A percentile compares a stretch with the other conserved stretches of the same genome.
Conservation (phyloP, 2,113 vertebrate species). For the Protobothrops flavoviridis region DNA sequence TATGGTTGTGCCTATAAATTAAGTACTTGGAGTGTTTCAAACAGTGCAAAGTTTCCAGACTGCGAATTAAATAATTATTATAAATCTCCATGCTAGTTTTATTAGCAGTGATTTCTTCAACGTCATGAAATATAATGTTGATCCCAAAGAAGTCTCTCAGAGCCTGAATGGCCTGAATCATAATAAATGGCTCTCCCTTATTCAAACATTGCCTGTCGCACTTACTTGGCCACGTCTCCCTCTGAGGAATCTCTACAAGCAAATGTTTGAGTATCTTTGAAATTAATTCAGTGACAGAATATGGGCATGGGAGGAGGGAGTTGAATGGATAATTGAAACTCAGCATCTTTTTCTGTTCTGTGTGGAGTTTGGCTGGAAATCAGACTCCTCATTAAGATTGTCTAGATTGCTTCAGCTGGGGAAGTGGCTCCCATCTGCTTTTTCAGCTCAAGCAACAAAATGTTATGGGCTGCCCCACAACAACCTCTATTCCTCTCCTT, state of each 20-base stretch:
- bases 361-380: neutral
- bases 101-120: neutral
- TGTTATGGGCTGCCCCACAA: neutral
- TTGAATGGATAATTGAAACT: neutral
- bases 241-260: neutral
- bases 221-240: neutral
- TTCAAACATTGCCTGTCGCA: neutral
- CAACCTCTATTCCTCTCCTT: neutral
- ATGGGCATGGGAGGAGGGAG: neutral
- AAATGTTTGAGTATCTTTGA: neutral
- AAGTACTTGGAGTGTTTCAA: neutral
- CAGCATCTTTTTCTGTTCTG: neutral
- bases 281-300: neutral
- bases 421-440: neutral
- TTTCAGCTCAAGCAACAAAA: neutral
- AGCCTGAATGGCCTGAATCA: neutral
- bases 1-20: neutral
- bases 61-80: neutral
- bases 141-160: neutral
- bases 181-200: neutral
- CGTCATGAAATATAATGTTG: neutral
- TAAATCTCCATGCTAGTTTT: neutral
- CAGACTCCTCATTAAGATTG: neutral
- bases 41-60: neutral
- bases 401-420: neutral